These are phyloP conservation scores for Thermophis baileyi DNA, from an alignment of 2,113 vertebrate species.

Conservation along the genomic window DNA sequence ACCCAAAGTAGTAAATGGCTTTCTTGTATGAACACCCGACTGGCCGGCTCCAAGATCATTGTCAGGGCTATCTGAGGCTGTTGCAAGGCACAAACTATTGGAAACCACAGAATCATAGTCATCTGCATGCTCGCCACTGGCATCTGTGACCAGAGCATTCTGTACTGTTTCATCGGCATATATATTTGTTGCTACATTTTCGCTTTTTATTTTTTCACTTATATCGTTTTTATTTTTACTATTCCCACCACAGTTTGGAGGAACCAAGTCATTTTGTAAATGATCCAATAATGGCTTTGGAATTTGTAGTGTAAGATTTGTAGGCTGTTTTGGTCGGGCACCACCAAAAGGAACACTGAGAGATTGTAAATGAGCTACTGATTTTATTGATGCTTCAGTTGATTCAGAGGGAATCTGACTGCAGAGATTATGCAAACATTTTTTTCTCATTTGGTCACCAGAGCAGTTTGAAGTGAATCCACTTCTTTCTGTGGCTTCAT, in stretches of 20 bases:
- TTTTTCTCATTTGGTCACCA: constrained; percentile 75
- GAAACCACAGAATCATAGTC: constrained; percentile 71
- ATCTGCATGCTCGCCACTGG: constrained; percentile 76
- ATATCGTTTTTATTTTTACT: constrained; percentile 90
- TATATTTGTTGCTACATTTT: constrained; percentile 47
- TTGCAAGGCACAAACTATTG: constrained; percentile 71
- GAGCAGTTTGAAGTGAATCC: constrained; percentile 69
- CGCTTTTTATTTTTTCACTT: constrained; percentile 70
- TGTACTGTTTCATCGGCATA: constrained; percentile 69
- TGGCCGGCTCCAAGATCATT: constrained; percentile 94
- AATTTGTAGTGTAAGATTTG: constrained; percentile 93
- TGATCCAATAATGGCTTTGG: constrained; percentile 86
- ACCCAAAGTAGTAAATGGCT: constrained; percentile 82
- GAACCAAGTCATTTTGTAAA: constrained; percentile 82
- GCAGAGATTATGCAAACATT: constrained; percentile 73
- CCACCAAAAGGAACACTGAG: constrained; percentile 92
- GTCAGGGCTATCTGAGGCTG: constrained; percentile 86
- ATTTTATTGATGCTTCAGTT: constrained; percentile 70
- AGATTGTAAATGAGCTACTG: constrained; percentile 74
- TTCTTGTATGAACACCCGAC: constrained; percentile 78
- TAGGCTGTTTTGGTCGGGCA: constrained; percentile 94
- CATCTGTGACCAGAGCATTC: constrained; percentile 60
- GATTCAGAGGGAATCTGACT: constrained; percentile 70
- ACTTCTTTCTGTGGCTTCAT: constrained; percentile 67
- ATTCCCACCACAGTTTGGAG: constrained; percentile 71